Evolutionary conservation across 1,140 invertebrate genomes (phyloP), one percentile per base, ranked within the genome.

Genomic region (Drosophila littoralis): DNA sequence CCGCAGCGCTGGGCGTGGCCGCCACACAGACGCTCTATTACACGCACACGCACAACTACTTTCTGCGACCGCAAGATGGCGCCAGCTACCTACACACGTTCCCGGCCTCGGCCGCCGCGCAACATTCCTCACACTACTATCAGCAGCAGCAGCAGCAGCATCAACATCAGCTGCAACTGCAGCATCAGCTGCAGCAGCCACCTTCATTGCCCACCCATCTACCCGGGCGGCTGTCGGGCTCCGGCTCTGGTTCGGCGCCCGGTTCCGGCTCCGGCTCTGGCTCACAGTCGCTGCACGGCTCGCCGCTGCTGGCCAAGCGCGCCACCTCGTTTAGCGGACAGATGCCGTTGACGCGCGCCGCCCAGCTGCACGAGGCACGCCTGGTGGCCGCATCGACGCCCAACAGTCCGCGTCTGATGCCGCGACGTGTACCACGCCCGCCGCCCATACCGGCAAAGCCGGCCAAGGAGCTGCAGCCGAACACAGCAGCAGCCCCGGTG

Each of bases 341-440:
- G 13, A 83, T 91, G 13, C 83, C 91, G 15, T 13, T 91, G 52
- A 78, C 70, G 12, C 82, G 66, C 38, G 79, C 54, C 35, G 75
- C 55, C 5, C 79, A 76, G 46, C 28, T 55, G 42, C 35, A 64
- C n/a, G 70, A 71, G n/a, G 74, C 52, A 12, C 51, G 61, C 10
- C 52, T 74, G 0, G 64, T 45, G 38, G 93, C 94, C 72, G 93
- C 93, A 55, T 95, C 95, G 50, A 95, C 94, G 1, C 94, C 95
- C 8, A 95, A 95, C 71, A 96, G 95, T 91, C 95, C 96, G 7
- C 93, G 95, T 60, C 91, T 96, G 12, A 79, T 96, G 93, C 94
- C 96, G 5, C 93, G 95, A 12, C 92, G 94, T 3, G 89, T 93
- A 35, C 55, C 79, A 36, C 94, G 94, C 45, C 93, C 94, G 63